Evolutionary conservation across 2,113 vertebrate genomes (phyloP).

Genomic region (Siniperca knerii): DNA sequence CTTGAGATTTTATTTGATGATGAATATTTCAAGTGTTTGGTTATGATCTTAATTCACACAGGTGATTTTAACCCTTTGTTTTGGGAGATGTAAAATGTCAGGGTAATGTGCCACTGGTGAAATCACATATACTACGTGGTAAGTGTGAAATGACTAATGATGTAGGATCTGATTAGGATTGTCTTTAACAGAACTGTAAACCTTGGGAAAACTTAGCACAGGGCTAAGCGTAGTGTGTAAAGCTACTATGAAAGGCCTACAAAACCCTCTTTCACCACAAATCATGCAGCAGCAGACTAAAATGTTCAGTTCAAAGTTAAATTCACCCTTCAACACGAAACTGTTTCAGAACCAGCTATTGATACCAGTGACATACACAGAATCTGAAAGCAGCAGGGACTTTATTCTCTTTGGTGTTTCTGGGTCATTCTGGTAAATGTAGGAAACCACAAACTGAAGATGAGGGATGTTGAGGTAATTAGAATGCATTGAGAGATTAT

Average conservation of each 20-base stretch:
- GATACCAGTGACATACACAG: neutral
- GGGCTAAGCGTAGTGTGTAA: neutral
- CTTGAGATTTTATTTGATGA: neutral
- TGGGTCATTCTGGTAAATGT: neutral
- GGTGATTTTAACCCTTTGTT: neutral
- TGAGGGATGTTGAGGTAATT: neutral
- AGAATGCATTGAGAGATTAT: neutral
- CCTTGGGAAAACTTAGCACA: neutral
- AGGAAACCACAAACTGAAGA: neutral
- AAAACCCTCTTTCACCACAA: neutral
- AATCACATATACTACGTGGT: too few species aligned
- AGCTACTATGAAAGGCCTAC: neutral
- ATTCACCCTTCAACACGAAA: neutral
- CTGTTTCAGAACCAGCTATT: neutral
- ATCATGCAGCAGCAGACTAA: neutral
- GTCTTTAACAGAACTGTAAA: neutral
- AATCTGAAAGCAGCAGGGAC: neutral
- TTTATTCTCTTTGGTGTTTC: neutral
- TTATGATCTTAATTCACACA: neutral
- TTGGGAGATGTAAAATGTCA: neutral
- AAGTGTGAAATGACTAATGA: too few species aligned
- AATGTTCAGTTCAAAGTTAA: neutral
- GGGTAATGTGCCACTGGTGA: too few species aligned
- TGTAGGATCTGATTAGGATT: too few species aligned
- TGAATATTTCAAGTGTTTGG: neutral